phyloP scores from a whole-genome alignment of 2,888 invertebrate species.

The Zaprionus obscuricornis region DNA sequence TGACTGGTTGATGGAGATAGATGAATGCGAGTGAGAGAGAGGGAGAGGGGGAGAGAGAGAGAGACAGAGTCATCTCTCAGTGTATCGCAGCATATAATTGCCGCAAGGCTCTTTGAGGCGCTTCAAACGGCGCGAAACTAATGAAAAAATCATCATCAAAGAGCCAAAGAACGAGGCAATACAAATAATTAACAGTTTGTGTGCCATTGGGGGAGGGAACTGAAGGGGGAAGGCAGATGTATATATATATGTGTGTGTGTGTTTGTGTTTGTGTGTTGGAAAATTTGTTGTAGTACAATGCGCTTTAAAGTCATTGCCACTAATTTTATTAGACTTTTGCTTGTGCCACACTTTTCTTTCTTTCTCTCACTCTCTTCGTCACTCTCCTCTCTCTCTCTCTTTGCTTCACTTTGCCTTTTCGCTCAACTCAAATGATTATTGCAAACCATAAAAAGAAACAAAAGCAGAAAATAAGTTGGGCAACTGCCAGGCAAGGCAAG shows the following conservation, averaged over 20 bases:
- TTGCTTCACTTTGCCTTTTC: background rate
- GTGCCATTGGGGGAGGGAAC: background rate
- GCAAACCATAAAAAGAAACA: conserved; percentile 49
- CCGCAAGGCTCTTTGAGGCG: conserved; percentile 29
- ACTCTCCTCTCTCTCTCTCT: background rate
- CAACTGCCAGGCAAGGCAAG: conserved; percentile 1
- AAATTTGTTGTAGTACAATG: conserved; percentile 41
- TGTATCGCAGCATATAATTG: conserved; percentile 20
- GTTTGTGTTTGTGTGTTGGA: no score
- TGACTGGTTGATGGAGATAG: conserved; percentile 36
- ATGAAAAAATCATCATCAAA: conserved; percentile 58
- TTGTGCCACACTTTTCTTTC: conserved; percentile 29
- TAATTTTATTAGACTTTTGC: conserved; percentile 65
- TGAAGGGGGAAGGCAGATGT: background rate
- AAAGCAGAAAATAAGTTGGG: conserved; percentile 21
- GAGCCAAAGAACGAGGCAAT: conserved; percentile 30
- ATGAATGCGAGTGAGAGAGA: no score
- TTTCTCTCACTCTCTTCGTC: no score
- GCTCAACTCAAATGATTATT: conserved; percentile 72
- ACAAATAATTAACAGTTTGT: conserved; percentile 10
- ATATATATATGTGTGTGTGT: background rate
- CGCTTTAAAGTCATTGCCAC: conserved; percentile 68
- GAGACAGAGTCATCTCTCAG: no score
- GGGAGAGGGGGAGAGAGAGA: no score
- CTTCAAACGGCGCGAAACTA: conserved; percentile 62